Conservation (phyloP, 2,888 invertebrate species). For the Clepsis dumicolana region DNA sequence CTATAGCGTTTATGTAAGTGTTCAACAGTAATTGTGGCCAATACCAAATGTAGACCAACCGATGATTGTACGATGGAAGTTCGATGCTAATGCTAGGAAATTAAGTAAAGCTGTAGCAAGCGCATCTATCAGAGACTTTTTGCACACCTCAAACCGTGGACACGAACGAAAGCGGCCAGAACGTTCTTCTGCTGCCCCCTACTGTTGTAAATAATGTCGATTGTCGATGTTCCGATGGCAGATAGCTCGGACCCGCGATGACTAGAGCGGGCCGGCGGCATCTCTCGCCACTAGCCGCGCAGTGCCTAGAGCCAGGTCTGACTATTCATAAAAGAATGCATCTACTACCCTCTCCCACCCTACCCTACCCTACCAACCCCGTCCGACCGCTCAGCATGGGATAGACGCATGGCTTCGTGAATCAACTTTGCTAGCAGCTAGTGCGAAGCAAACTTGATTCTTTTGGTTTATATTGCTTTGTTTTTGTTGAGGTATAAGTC, state of each 20-base stretch:
- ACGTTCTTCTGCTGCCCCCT: neutral
- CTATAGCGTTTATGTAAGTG: no score
- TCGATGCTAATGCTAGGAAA: no score
- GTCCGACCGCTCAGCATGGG: constrained; percentile 18
- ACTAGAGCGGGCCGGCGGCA: constrained; percentile 83
- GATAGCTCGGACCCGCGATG: constrained; percentile 84
- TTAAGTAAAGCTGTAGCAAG: no score
- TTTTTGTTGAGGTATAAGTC: constrained; percentile 20
- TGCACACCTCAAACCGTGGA: neutral
- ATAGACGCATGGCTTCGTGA: constrained; percentile 37
- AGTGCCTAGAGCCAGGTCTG: constrained; percentile 79
- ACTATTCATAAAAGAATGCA: constrained; percentile 63
- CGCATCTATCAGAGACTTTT: neutral
- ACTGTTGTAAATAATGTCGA: constrained; percentile 42
- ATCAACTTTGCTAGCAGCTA: constrained; percentile 16
- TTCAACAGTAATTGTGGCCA: no score
- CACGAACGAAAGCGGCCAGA: constrained; percentile 2
- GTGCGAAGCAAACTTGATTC: constrained; percentile 18
- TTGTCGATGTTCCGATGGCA: constrained; percentile 56
- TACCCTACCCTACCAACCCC: constrained; percentile 44
- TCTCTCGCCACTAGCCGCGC: constrained; percentile 76
- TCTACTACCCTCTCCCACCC: constrained; percentile 29
- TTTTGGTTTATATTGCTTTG: constrained; percentile 23
- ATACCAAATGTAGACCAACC: no score
- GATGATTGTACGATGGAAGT: no score